These are phyloP conservation scores for Mormyrus iriodes DNA, from an alignment of 2,113 vertebrate species.

Conservation along the genomic window DNA sequence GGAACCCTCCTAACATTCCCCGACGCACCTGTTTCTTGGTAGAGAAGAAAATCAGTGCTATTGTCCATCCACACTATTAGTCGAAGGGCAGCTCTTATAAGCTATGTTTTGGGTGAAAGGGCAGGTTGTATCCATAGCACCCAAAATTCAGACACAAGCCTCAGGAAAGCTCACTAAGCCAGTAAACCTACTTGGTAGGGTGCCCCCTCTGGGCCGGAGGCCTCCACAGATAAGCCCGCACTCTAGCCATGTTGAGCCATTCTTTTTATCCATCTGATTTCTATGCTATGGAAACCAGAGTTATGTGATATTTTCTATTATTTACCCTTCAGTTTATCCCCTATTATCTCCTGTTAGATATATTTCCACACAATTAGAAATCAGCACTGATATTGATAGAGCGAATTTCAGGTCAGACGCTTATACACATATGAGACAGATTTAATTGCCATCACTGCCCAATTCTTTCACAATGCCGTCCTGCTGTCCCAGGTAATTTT, in stretches of 20 bases:
- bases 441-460: neutral
- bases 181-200: neutral
- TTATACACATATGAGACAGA: neutral
- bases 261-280: neutral
- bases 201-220: neutral
- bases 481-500: neutral
- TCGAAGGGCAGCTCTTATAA: neutral
- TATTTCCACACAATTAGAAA: neutral
- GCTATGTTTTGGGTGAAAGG: neutral
- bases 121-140: too few relatives aligned
- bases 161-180: neutral
- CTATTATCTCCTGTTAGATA: neutral
- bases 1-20: neutral
- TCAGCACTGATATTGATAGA: neutral
- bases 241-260: neutral
- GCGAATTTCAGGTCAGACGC: neutral
- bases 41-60: neutral
- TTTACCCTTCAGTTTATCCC: neutral
- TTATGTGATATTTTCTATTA: neutral
- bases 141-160: neutral
- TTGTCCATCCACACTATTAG: neutral
- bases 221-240: neutral
- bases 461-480: neutral
- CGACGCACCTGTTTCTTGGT: neutral
- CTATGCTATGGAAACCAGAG: neutral